A percentile compares a stretch with the other conserved stretches of the same genome.
phyloP scores from a whole-genome alignment of 2,888 invertebrate species.

The Microdon myrmicae region DNA sequence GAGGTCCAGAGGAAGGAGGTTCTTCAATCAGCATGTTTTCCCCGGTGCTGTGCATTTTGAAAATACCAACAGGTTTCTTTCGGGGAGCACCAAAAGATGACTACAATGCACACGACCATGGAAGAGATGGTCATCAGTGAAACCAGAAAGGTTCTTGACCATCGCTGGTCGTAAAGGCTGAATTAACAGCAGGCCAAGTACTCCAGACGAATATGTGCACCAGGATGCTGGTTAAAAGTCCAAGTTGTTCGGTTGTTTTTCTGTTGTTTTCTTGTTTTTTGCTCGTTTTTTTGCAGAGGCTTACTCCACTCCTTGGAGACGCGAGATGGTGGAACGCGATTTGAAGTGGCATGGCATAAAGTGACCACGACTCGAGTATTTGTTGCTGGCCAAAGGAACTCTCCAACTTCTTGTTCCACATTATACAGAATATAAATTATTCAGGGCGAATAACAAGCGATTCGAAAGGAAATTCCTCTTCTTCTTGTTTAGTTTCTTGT shows the following conservation, averaged over 20 bases:
- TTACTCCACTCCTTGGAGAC: neutral
- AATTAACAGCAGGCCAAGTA: constrained; percentile 1
- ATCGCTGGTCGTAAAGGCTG: constrained; percentile 19
- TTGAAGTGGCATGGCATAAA: constrained; percentile 23
- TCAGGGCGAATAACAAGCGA: constrained; percentile 48
- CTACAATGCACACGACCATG: constrained; percentile 25
- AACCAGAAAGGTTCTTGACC: constrained; percentile 52
- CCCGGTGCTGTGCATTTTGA: constrained; percentile 16
- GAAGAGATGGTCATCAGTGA: constrained; percentile 48
- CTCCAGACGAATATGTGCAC: constrained; percentile 24
- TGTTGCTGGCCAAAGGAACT: constrained; percentile 6
- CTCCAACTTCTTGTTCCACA: constrained; percentile 42
- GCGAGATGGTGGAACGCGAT: constrained; percentile 24
- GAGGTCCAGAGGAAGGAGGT: constrained; percentile 1
- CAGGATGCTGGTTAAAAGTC: constrained; percentile 24
- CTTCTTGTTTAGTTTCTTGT: no score
- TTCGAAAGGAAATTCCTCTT: constrained; percentile 32
- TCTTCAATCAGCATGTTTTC: constrained; percentile 29
- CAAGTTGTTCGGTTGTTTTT: constrained; percentile 16
- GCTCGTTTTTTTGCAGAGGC: neutral
- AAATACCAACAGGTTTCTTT: constrained; percentile 52
- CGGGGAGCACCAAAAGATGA: constrained; percentile 22
- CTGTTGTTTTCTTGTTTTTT: neutral
- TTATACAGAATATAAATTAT: constrained; percentile 53
- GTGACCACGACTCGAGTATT: constrained; percentile 27